Conservation (phyloP, 37 sponge, comb jelly and placozoan genomes). For the Beroe forskalii region DNA sequence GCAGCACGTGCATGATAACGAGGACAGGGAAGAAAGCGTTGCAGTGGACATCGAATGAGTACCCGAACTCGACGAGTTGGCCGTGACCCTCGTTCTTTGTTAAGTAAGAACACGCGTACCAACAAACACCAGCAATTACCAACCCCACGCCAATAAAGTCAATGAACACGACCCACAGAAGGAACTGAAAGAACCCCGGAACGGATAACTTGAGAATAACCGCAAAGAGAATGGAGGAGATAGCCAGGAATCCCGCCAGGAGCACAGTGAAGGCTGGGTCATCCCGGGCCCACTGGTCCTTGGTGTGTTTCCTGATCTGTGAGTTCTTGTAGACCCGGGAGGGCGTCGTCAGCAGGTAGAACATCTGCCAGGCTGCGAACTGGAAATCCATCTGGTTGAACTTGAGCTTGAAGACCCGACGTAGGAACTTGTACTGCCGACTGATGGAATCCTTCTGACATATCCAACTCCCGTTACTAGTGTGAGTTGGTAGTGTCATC, state of each 20-base stretch:
- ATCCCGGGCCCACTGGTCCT: slow-evolving; percentile 90
- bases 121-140: slow-evolving; percentile 76
- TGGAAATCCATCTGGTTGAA: slow-evolving; percentile 91
- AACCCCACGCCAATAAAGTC: slow-evolving; percentile 84
- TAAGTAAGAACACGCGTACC: slow-evolving; percentile 70
- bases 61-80: slow-evolving; percentile 86
- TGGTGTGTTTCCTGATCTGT: slow-evolving; percentile 71
- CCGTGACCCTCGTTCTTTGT: not conserved
- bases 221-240: slow-evolving; percentile 76
- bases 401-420: slow-evolving; percentile 69
- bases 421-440: slow-evolving; percentile 68
- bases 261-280: slow-evolving; percentile 95
- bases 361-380: slow-evolving; percentile 89
- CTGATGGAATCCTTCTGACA: slow-evolving; percentile 52
- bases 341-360: slow-evolving; percentile 76
- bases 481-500: slow-evolving; percentile 47
- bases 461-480: slow-evolving; percentile 28
- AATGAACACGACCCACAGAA: slow-evolving; percentile 79
- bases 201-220: slow-evolving; percentile 71
- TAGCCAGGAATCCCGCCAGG: slow-evolving; percentile 70
- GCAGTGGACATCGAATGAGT: slow-evolving; percentile 94
- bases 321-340: slow-evolving; percentile 75
- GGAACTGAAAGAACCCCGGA: slow-evolving; percentile 73
- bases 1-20: slow-evolving; percentile 79
- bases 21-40: slow-evolving; percentile 88